Base-by-base conservation (phyloP, 2,888 invertebrate species). In the Nomada fucata region DNA sequence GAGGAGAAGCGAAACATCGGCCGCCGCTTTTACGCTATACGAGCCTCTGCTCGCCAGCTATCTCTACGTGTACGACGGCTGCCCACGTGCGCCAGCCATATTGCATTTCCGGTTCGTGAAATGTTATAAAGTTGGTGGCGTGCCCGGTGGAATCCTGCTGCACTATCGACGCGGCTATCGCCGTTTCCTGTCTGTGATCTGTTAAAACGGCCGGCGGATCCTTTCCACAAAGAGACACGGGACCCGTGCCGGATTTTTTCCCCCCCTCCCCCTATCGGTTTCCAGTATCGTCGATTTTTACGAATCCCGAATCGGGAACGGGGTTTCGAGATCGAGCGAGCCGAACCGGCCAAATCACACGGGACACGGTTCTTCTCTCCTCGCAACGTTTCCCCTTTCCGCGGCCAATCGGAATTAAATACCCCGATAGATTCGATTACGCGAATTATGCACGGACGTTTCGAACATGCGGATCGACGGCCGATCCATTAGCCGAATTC, bases 161-260 rank as follows among this genome's bases (percentile, higher is more conserved):
- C 57, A 44, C 55, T 15, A 36, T 36, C 36, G 36, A 50, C 67
- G 73, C 76, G 80, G 86, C 89, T 90, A 91, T 90, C 90, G 84
- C 87, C 70, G 85, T 88, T 90, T 90, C 90, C 90, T 90, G 90
- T 90, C 90, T 91, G 90, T 85, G 87, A 90, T 91, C 91, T 87
- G 83, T 70, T 23, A 78, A 71, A 81, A 68, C 65, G 50, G 26
- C 60, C 72, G 50, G 52, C 59, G 42, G 42, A 74, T 55, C 61
- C 68, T 63, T 59, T 50, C 61, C 44, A 55, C 61, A 50, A 61
- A 67, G 64, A 23, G 23, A 23, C 23, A 63, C 61, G n/a, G 65
- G 63, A 59, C 55, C 57, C 57, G 75, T 47, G 64, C 79, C 70
- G 78, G 63, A n/a, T n/a, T n/a, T n/a, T n/a, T 53, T 65, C 18